These are phyloP conservation scores for Pseudochirops corinnae DNA, from an alignment of 2,797 vertebrate species.

Conservation along the genomic window DNA sequence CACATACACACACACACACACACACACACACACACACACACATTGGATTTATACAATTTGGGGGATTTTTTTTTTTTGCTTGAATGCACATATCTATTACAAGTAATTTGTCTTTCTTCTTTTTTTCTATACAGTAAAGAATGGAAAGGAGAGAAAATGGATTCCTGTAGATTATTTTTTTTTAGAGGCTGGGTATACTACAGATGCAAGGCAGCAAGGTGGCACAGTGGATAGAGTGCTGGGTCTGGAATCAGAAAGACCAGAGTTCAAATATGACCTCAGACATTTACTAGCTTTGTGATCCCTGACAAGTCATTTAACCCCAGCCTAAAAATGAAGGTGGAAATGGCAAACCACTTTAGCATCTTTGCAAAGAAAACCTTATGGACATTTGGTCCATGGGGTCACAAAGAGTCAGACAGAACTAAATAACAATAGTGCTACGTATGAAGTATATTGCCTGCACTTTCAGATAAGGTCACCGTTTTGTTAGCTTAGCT, in stretches of 20 bases:
- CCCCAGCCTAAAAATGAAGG: not conserved
- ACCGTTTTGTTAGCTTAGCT: not conserved
- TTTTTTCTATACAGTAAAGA: not conserved
- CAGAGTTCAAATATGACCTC: not conserved
- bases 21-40: too few relatives aligned
- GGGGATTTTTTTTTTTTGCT: not conserved
- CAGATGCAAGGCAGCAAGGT: not conserved
- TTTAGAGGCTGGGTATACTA: not conserved
- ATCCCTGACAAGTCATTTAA: not conserved
- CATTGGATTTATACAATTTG: too few relatives aligned
- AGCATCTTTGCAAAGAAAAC: not conserved
- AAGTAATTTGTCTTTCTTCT: not conserved
- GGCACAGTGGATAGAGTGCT: not conserved
- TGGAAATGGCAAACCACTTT: not conserved
- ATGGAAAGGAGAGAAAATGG: not conserved
- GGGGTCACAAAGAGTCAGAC: not conserved
- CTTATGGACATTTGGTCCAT: not conserved
- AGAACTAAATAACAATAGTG: not conserved
- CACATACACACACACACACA: too few relatives aligned
- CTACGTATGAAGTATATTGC: not conserved
- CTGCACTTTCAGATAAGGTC: not conserved
- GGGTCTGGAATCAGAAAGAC: not conserved
- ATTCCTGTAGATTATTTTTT: not conserved
- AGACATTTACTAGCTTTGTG: not conserved
- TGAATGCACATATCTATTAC: not conserved